Base-by-base conservation (phyloP, 2,797 vertebrate species). In the Odontamblyopus rebecca region DNA sequence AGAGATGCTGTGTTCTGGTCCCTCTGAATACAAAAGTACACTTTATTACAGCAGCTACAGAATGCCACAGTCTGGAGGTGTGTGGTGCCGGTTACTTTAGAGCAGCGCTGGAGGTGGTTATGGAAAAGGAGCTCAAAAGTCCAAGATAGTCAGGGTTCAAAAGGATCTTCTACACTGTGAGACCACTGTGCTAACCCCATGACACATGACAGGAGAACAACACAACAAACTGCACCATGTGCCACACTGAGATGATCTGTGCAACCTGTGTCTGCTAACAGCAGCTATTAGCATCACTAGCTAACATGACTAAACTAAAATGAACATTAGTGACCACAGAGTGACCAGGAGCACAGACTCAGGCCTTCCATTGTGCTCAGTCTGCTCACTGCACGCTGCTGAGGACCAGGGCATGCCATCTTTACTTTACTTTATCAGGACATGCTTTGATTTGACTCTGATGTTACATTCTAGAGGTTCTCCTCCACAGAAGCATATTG, bases 401-500 rank as follows among this genome's bases (percentile, higher is more conserved):
- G 86, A 90, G 89, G 88, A 86, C 89, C 86, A 69, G 81, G 86
- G 85, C 88, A 81, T 82, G 67, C 73, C 67, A 88, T 9, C 27
- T 73, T 77, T 82, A 76, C 75, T 81, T 57, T 71, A 79, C 68
- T 83, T 86, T 87, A 62, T 79, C 77, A 62, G 76, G 74, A 69
- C 80, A 72, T 79, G 85, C 88, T 89, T 89, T 89, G 70, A 82
- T 89, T 91, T 90, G 27, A 60, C 56, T 59, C 35, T 59, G n/a
- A 77, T 74, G 83, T 73, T 60, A 69, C 38, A 73, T 78, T 84
- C 74, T 48, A 71, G 61, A 54, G 78, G 27, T 81, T 79, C 76
- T 77, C 59, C 82, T 71, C 50, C 77, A 86, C 84, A 82, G 91
- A 91, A 92, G 91, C 89, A 90, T 90, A 92, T 87, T 89, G 81